Evolutionary conservation across 1,140 invertebrate species (phyloP).

Genomic region (Meloidogyne chitwoodi): DNA sequence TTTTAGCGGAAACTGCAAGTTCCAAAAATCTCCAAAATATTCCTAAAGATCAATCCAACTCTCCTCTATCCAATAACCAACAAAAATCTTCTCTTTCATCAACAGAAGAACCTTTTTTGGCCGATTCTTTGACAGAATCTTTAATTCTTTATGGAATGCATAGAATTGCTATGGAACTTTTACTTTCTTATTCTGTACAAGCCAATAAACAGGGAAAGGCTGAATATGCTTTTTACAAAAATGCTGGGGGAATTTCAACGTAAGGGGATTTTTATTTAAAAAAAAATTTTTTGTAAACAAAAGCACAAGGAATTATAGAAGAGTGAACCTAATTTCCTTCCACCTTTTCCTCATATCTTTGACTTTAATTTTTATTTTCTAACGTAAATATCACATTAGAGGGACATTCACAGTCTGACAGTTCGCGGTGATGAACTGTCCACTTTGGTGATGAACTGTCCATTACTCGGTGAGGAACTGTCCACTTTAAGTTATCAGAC

Average conservation of each 20-base stretch:
- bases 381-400: too few relatives aligned
- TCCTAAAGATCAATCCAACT: not conserved
- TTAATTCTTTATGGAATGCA: constrained; percentile 26
- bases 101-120: not conserved
- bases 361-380: too few relatives aligned
- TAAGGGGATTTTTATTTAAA: not conserved
- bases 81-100: not conserved
- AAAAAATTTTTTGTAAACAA: too few relatives aligned
- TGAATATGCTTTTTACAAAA: constrained; percentile 21
- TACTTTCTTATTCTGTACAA: constrained; percentile 29
- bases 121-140: constrained; percentile 1
- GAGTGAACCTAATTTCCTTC: too few relatives aligned
- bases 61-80: not conserved
- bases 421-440: too few relatives aligned
- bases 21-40: not conserved
- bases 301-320: too few relatives aligned
- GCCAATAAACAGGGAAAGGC: constrained; percentile 18
- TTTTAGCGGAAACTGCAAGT: not conserved
- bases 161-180: constrained; percentile 30
- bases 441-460: too few relatives aligned
- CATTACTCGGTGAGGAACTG: too few relatives aligned
- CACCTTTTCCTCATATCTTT: too few relatives aligned
- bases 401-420: too few relatives aligned
- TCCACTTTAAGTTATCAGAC: too few relatives aligned
- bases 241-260: not conserved